Evolutionary conservation across 1,140 invertebrate species (phyloP), one percentile per base, ranked within the genome.

Genomic region (Brachionus paranguensis): DNA sequence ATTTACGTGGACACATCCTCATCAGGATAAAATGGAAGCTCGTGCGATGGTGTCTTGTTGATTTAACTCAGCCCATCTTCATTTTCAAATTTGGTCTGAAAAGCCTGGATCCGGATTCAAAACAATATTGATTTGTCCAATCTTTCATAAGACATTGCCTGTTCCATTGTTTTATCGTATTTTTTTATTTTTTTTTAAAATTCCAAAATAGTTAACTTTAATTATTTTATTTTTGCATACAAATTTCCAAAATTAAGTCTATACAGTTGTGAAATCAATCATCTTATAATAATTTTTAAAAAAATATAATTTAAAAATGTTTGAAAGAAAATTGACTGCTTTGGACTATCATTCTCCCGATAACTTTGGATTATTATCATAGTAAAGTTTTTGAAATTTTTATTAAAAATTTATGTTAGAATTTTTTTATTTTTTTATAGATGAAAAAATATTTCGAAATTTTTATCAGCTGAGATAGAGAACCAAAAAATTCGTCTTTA

Each of bases 401-500:
- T 27, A 20, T 37, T 68, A 64, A 85, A 84, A 7, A 37, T 64
- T 78, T 37, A 14, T 29, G n/a, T 70, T n/a, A 37, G n/a, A 11
- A 3, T 70, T 72, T 76, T 68, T 72, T n/a, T n/a, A n/a, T 83
- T 65, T 50, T 83, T 14, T 85, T 88, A 27, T 85, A 96, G 95
- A 95, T 90, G 91, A 92, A 86, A 91, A 92, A 84, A 92, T 94
- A 86, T 93, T 95, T 87, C 92, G 93, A 76, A 93, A 93, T n/a
- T 86, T 90, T 95, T 37, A 91, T 97, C 20, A 87, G 94, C 1
- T 98, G 96, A n/a, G 96, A 87, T 98, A 29, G 96, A 98, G 90
- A 94, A 96, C 88, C 95, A 96, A 88, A 96, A 95, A 90, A 96
- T 97, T 85, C 92, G 95, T 17, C 92, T 93, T 86, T 95, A 95